Evolutionary conservation across 2,797 vertebrate species (phyloP).

Genomic region (Helostoma temminkii): DNA sequence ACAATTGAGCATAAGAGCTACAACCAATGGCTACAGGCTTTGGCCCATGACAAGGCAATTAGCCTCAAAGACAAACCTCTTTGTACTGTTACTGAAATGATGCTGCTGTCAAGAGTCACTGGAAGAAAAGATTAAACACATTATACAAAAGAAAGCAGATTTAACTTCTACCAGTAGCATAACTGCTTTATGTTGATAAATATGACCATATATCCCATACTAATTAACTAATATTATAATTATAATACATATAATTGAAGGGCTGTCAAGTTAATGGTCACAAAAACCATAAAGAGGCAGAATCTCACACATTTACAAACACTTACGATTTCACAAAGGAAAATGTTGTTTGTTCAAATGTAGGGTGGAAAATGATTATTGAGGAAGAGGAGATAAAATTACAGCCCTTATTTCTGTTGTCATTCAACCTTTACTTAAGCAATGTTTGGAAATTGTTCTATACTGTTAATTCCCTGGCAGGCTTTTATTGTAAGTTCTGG

Average conservation of each 20-base stretch:
- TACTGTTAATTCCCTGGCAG: not conserved
- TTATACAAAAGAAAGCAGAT: too few species aligned
- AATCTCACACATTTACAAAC: constrained; percentile 1
- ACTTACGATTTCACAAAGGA: not conserved
- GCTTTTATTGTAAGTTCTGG: constrained; percentile 11
- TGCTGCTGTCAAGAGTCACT: constrained; percentile 1
- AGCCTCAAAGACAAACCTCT: constrained; percentile 24
- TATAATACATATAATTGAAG: constrained; percentile 1
- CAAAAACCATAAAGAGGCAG: not conserved
- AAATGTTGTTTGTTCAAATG: not conserved
- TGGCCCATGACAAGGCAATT: constrained; percentile 22
- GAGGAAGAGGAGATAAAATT: constrained; percentile 10
- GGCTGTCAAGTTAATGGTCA: not conserved
- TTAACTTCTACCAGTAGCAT: constrained; percentile 1
- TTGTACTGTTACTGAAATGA: constrained; percentile 17
- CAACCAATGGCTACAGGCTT: constrained; percentile 30
- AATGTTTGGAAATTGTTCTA: not conserved
- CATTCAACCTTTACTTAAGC: constrained; percentile 5
- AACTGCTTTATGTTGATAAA: not conserved
- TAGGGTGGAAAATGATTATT: not conserved
- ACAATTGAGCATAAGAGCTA: constrained; percentile 42
- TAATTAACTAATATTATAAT: not conserved
- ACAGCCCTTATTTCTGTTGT: constrained; percentile 11
- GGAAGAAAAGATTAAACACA: not conserved
- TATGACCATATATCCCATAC: not conserved